These are phyloP conservation scores for Epinotia bilunana DNA, from an alignment of 2,888 invertebrate genomes.

Conservation along the genomic window DNA sequence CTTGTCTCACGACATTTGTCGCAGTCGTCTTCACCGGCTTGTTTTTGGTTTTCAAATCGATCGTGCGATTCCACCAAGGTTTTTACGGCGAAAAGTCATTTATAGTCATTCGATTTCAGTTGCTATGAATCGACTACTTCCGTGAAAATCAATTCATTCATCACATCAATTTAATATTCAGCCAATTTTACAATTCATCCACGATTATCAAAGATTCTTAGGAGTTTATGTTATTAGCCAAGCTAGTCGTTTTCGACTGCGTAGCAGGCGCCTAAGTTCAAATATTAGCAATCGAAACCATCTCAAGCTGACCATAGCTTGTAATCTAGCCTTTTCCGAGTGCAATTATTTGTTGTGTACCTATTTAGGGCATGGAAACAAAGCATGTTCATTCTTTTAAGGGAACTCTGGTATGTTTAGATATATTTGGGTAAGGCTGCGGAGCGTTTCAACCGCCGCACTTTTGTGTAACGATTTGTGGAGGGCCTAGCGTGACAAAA, in stretches of 20 bases:
- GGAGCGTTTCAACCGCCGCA: too few species aligned
- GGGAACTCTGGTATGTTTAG: too few species aligned
- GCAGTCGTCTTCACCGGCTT: conserved; percentile 7
- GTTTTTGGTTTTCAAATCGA: conserved; percentile 13
- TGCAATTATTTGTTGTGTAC: neutral
- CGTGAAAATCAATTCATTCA: too few species aligned
- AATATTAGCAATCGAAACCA: neutral
- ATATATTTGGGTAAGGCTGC: too few species aligned
- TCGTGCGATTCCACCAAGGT: neutral
- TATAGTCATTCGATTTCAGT: neutral
- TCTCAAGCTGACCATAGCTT: neutral
- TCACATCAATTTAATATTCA: too few species aligned
- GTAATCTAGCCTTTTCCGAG: too few species aligned
- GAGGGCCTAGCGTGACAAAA: too few species aligned
- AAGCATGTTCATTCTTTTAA: too few species aligned
- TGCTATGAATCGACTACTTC: neutral
- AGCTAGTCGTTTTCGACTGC: neutral
- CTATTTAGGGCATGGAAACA: too few species aligned
- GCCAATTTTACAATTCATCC: too few species aligned
- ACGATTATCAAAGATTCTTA: too few species aligned
- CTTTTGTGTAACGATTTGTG: too few species aligned
- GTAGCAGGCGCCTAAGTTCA: neutral
- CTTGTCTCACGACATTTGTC: neutral
- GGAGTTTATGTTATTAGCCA: neutral
- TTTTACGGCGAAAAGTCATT: neutral